phyloP scores from a whole-genome alignment of 2,797 vertebrate species.

The Mustela erminea region DNA sequence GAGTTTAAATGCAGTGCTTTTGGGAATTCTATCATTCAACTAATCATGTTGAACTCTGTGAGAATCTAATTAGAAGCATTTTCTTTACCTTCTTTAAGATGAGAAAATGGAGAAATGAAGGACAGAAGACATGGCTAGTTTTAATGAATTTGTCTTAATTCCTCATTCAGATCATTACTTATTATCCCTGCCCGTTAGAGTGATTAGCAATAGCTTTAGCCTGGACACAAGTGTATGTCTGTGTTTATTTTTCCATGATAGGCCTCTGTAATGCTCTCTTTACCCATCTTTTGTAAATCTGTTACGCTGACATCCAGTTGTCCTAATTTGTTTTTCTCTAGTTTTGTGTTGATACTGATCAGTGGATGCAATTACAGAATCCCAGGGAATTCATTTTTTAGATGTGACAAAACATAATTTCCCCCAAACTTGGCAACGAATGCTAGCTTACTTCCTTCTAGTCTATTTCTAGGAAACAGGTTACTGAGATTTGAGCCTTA shows the following conservation, averaged over 20 bases:
- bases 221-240: neutral
- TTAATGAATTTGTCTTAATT: neutral
- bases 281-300: neutral
- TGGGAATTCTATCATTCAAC: neutral
- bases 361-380: neutral
- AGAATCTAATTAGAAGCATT: neutral
- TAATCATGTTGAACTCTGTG: neutral
- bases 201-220: neutral
- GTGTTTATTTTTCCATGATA: neutral
- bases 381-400: neutral
- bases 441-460: neutral
- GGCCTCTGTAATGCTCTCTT: neutral
- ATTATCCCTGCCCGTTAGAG: neutral
- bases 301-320: neutral
- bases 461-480: conserved; percentile 1
- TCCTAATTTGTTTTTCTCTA: neutral
- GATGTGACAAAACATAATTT: neutral
- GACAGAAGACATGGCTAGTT: neutral
- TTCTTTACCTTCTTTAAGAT: neutral
- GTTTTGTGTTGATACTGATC: neutral
- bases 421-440: neutral
- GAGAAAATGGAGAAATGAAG: conserved; percentile 19
- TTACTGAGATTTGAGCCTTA: neutral
- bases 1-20: neutral
- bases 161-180: neutral